Percentiles rank a stretch among this genome's conserved stretches.
Conservation (phyloP, 2,888 invertebrate species). For the Archips xylosteana region DNA sequence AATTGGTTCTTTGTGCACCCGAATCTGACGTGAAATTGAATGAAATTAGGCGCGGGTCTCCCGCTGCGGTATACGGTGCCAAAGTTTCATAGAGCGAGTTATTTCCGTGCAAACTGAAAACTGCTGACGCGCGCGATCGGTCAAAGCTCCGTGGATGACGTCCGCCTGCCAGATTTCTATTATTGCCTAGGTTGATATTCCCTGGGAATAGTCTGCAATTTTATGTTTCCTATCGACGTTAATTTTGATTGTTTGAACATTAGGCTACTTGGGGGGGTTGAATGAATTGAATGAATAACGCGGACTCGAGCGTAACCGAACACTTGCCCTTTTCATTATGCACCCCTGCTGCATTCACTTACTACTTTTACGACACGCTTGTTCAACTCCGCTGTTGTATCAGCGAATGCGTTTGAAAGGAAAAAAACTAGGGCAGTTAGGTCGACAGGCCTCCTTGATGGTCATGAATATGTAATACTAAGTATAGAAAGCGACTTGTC, state of each 20-base stretch:
- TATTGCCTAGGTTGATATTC: conserved; percentile 35
- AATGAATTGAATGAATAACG: conserved; percentile 22
- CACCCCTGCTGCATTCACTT: conserved; percentile 53
- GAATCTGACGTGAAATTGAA: conserved; percentile 43
- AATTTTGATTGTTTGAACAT: conserved; percentile 16
- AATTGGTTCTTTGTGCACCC: conserved; percentile 19
- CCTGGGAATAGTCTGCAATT: conserved; percentile 15
- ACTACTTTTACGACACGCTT: conserved; percentile 5
- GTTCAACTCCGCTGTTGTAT: conserved; percentile 20
- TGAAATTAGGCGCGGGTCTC: conserved; percentile 62
- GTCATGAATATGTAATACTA: conserved; percentile 52
- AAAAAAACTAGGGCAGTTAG: conserved; percentile 44
- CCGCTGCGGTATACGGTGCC: conserved; percentile 72
- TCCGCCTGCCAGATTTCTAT: conserved; percentile 48
- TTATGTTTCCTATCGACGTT: conserved; percentile 44
- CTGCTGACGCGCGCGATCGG: conserved; percentile 62
- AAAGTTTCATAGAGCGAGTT: conserved; percentile 68
- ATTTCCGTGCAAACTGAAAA: conserved; percentile 66
- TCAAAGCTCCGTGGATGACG: conserved; percentile 64
- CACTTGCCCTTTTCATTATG: conserved; percentile 65
- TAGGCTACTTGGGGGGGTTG: conserved; percentile 12
- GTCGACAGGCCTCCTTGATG: conserved; percentile 39
- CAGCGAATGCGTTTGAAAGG: conserved; percentile 17
- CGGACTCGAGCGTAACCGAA: conserved; percentile 49
- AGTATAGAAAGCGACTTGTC: conserved; percentile 15